Evolutionary conservation across 2,888 invertebrate genomes (phyloP), one percentile per base, ranked within the genome.

Genomic region (Brenthis hecate): DNA sequence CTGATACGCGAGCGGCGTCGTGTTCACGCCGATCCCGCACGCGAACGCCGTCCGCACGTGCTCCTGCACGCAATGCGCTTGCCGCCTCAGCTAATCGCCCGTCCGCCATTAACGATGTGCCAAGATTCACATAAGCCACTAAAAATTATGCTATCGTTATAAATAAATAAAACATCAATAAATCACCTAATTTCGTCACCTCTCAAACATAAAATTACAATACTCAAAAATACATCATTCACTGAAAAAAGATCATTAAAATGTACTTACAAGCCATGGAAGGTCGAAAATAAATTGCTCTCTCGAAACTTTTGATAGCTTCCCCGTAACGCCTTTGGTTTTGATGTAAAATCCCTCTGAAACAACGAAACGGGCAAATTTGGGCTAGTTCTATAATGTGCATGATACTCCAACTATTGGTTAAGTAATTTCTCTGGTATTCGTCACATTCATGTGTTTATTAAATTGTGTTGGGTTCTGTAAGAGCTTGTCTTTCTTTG

Each of bases 61-160:
- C 95, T 75, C 98, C 98, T 66, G 96, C 95, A 57, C 96, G 94
- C 73, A 98, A 94, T 64, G 97, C 95, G 77, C 96, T 95, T 62
- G 96, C 96, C 5, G 98, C 98, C 83, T 98, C 98, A 57, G 96
- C 95, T 75, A 96, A 95, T 69, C 96, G 94, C 36, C 97, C 98
- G 70, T 96, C 94, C 60, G 97, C 95, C 84, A 96, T 96, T 78
- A 98, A 91, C n/a, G 98, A 96, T 69, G 97, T 96, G 6, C 98
- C 99, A 80, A 98, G 94, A 87, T 98, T 99, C 76, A 99, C 95
- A 90, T 99, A 97, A 65, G 98, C 98, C 94, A 98, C 98, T 98
- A 94, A 62, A 94, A 94, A 76, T 73, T 66, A 63, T 58, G 32
- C 53, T 62, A 28, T 62, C 13, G 61, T 54, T 48, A 57, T 51